A percentile compares a stretch with the other conserved stretches of the same genome.
phyloP scores from a whole-genome alignment of 92 coral and sea anemone species.

The Paragorgia papillata region DNA sequence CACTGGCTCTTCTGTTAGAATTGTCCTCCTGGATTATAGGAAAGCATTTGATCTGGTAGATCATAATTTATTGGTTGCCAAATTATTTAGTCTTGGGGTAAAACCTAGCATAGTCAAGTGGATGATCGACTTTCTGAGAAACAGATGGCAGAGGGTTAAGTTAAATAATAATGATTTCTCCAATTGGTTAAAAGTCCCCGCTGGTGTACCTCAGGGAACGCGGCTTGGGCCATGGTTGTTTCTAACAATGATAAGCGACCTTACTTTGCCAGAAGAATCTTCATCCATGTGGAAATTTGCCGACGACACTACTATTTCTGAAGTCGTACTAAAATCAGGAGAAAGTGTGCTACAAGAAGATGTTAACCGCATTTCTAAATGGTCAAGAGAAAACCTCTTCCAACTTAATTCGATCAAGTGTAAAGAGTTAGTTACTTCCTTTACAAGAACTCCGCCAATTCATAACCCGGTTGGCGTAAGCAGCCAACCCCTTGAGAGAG shows the following conservation, averaged over 20 bases:
- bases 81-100: constrained; percentile 34
- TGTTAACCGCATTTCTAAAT: too few relatives aligned
- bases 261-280: constrained; percentile 7
- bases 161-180: constrained; percentile 20
- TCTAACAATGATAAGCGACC: constrained; percentile 24
- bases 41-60: constrained; percentile 49
- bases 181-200: constrained; percentile 27
- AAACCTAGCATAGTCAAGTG: constrained; percentile 43
- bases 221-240: constrained; percentile 47
- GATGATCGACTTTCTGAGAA: constrained; percentile 54
- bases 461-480: too few relatives aligned
- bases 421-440: too few relatives aligned
- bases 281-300: too few relatives aligned
- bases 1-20: constrained; percentile 32
- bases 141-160: constrained; percentile 32
- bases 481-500: too few relatives aligned
- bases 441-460: too few relatives aligned
- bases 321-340: too few relatives aligned
- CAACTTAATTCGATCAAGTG: too few relatives aligned
- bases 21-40: constrained; percentile 28
- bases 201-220: constrained; percentile 19
- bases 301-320: too few relatives aligned
- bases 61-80: constrained; percentile 32
- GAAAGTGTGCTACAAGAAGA: too few relatives aligned
- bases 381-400: too few relatives aligned